Percentiles rank a stretch among this genome's conserved stretches.
These are phyloP conservation scores for Ridgeia piscesae DNA, from an alignment of 1,140 invertebrate genomes.

Conservation along the genomic window DNA sequence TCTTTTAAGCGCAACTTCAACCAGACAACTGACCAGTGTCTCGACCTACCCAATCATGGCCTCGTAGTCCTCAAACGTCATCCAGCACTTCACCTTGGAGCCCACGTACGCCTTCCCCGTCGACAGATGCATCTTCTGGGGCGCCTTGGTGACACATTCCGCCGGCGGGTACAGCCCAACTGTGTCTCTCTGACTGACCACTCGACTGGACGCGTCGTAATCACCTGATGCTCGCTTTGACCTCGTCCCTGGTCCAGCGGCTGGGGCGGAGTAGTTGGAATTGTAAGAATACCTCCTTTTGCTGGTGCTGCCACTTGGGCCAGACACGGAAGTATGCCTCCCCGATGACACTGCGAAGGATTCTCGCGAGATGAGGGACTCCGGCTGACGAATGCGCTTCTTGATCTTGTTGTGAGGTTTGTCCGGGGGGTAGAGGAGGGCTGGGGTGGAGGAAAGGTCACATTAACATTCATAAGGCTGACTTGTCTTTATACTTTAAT, in stretches of 20 bases:
- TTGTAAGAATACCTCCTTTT: background rate
- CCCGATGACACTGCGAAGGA: background rate
- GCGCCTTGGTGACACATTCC: no score
- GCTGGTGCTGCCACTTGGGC: conserved; percentile 30
- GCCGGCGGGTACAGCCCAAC: background rate
- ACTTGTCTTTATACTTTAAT: background rate
- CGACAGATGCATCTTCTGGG: conserved; percentile 41
- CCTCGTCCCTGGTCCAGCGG: background rate
- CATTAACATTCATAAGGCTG: background rate
- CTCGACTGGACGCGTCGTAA: background rate
- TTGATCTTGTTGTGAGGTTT: conserved; percentile 35
- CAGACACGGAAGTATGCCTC: conserved; percentile 37
- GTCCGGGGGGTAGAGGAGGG: conserved; percentile 48
- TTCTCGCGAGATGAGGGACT: background rate
- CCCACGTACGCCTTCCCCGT: conserved; percentile 48
- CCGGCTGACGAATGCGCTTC: conserved; percentile 39
- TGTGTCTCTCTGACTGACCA: background rate
- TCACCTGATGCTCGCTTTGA: background rate
- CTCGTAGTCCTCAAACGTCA: conserved; percentile 55
- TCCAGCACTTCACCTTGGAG: conserved; percentile 48
- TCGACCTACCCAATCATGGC: conserved; percentile 44
- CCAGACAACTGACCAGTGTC: background rate
- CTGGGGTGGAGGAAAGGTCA: conserved; percentile 31
- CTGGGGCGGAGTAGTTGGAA: background rate
- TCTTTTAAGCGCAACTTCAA: no score